Conservation (phyloP, 2,113 vertebrate species). For the Psephotus haematonotus region DNA sequence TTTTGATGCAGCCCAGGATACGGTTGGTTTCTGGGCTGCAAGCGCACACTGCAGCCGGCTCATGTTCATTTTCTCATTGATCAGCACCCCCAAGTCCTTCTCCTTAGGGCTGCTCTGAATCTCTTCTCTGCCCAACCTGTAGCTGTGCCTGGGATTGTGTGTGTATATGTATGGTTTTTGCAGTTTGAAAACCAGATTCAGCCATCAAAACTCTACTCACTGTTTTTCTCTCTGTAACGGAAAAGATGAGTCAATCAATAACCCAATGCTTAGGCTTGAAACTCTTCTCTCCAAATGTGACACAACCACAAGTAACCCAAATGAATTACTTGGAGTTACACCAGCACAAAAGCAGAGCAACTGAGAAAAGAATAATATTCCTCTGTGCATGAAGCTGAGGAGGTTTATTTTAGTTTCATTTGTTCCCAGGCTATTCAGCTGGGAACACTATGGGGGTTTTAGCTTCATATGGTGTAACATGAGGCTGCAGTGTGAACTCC, state of each 20-base stretch:
- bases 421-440: conserved; percentile 44
- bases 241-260: conserved; percentile 1
- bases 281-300: not conserved
- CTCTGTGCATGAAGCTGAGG: not conserved
- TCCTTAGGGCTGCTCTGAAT: not conserved
- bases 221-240: not conserved
- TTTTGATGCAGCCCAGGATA: too few species aligned
- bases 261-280: not conserved
- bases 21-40: too few species aligned
- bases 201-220: not conserved
- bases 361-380: not conserved
- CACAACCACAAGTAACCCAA: not conserved
- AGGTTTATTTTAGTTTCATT: conserved; percentile 54
- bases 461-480: not conserved
- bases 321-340: not conserved
- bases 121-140: not conserved
- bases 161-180: not conserved
- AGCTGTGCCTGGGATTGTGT: not conserved
- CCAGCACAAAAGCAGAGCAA: not conserved
- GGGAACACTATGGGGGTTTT: not conserved
- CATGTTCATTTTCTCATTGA: too few species aligned
- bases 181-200: not conserved
- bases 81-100: not conserved
- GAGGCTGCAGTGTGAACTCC: not conserved
- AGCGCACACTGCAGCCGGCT: too few species aligned